phyloP scores from a whole-genome alignment of 30 jellyfish, hydroid and myxozoan genomes.

The Turritopsis dohrnii region DNA sequence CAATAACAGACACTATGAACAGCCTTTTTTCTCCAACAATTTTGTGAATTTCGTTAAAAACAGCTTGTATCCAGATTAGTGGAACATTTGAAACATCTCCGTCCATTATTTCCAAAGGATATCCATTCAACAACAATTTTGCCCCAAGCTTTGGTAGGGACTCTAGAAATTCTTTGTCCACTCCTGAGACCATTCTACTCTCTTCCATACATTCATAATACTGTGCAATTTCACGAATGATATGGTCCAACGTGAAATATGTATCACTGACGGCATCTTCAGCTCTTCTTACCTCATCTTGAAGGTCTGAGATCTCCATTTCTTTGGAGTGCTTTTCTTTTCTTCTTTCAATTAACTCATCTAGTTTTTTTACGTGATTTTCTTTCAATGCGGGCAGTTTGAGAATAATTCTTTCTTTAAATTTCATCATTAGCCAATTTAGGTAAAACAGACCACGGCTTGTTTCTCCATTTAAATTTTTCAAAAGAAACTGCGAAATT shows the following conservation, averaged over 20 bases:
- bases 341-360: not conserved
- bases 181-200: not conserved
- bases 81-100: constrained; percentile 29
- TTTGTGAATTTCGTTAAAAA: not conserved
- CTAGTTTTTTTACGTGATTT: not conserved
- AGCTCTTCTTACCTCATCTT: not conserved
- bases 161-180: not conserved
- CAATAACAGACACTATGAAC: constrained; percentile 22
- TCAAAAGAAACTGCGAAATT: not conserved
- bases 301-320: not conserved
- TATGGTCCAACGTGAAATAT: constrained; percentile 15
- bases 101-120: constrained; percentile 22
- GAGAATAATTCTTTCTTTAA: not conserved
- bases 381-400: not conserved
- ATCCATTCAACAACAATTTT: constrained; percentile 19
- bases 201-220: constrained; percentile 15
- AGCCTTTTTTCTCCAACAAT: constrained; percentile 6
- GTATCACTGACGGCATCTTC: not conserved
- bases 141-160: constrained; percentile 14
- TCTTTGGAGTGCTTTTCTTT: not conserved
- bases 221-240: constrained; percentile 35
- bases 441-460: not conserved
- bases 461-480: not conserved
- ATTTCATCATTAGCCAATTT: not conserved
- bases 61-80: constrained; percentile 14